Evolutionary conservation across 2,797 vertebrate genomes (phyloP).

Genomic region (Lagocephalus sceleratus): DNA sequence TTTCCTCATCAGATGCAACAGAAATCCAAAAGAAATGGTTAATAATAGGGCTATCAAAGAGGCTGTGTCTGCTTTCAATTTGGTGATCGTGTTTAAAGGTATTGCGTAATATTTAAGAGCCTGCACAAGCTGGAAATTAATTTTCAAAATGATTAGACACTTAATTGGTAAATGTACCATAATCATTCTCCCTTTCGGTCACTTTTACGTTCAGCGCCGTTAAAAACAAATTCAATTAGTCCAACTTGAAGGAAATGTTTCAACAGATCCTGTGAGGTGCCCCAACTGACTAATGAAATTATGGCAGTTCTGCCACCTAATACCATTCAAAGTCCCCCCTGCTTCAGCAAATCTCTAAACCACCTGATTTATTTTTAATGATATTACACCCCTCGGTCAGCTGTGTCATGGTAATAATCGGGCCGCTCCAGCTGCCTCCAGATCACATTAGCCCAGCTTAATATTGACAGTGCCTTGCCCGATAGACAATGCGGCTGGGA

Average conservation of each 20-base stretch:
- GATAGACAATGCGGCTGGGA: conserved; percentile 78
- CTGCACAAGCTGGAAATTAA: conserved; percentile 30
- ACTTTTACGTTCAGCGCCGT: conserved; percentile 56
- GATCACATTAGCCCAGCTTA: conserved; percentile 85
- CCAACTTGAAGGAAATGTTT: conserved; percentile 71
- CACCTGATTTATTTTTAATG: conserved; percentile 85
- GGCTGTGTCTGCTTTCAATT: conserved; percentile 18
- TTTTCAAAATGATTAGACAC: conserved; percentile 37
- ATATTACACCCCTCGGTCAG: conserved; percentile 80
- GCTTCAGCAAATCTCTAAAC: conserved; percentile 78
- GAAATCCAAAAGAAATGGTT: conserved; percentile 56
- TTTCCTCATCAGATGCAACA: conserved; percentile 61
- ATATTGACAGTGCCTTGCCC: conserved; percentile 79
- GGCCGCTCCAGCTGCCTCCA: conserved; percentile 82
- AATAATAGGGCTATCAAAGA: conserved; percentile 35
- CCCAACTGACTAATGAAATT: conserved; percentile 79
- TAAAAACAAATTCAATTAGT: conserved; percentile 73
- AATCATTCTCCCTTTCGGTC: conserved; percentile 29
- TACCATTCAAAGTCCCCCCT: conserved; percentile 71
- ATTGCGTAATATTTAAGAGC: not conserved
- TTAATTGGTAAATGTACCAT: conserved; percentile 42
- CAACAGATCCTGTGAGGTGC: conserved; percentile 75
- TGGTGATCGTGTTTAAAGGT: conserved; percentile 34
- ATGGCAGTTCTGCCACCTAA: conserved; percentile 74
- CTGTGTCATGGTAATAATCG: conserved; percentile 84